Conservation (phyloP, 2,888 invertebrate genomes). For the Argynnis bischoffii region DNA sequence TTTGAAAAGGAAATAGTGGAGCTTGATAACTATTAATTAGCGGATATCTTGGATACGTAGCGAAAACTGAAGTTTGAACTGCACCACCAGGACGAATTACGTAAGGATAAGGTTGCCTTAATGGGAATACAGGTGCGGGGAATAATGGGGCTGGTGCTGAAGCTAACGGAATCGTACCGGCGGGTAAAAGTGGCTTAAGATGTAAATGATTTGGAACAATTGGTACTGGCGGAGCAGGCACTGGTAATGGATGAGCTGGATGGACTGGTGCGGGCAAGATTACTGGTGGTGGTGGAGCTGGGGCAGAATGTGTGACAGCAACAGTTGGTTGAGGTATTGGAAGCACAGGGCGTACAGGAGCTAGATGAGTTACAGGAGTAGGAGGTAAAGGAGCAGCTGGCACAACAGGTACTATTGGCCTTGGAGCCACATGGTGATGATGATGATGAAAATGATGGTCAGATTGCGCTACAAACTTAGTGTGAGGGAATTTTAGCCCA, state of each 20-base stretch:
- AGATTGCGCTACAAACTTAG: conserved; percentile 59
- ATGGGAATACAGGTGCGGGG: conserved; percentile 45
- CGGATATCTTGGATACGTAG: conserved; percentile 73
- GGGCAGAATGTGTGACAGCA: conserved; percentile 54
- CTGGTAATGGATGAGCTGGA: conserved; percentile 48
- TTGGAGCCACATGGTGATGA: conserved; percentile 68
- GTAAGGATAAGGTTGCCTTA: conserved; percentile 52
- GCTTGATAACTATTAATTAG: conserved; percentile 60
- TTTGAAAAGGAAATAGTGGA: conserved; percentile 50
- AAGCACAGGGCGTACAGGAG: conserved; percentile 51
- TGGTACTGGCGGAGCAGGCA: conserved; percentile 52
- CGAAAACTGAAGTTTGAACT: conserved; percentile 71
- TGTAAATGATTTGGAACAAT: conserved; percentile 55
- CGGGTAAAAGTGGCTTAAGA: conserved; percentile 54
- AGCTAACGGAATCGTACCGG: conserved; percentile 52
- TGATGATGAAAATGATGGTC: conserved; percentile 74
- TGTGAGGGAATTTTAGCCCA: conserved; percentile 65
- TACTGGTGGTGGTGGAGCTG: conserved; percentile 54
- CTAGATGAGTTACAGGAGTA: conserved; percentile 41
- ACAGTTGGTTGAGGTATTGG: conserved; percentile 55
- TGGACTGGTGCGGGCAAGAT: conserved; percentile 49
- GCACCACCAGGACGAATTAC: conserved; percentile 73
- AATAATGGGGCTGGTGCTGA: conserved; percentile 54
- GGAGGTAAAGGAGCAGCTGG: conserved; percentile 40
- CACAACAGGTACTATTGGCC: conserved; percentile 59